Evolutionary conservation across 2,888 invertebrate species (phyloP), one percentile per base, ranked within the genome.

Genomic region (Anodontia alba): DNA sequence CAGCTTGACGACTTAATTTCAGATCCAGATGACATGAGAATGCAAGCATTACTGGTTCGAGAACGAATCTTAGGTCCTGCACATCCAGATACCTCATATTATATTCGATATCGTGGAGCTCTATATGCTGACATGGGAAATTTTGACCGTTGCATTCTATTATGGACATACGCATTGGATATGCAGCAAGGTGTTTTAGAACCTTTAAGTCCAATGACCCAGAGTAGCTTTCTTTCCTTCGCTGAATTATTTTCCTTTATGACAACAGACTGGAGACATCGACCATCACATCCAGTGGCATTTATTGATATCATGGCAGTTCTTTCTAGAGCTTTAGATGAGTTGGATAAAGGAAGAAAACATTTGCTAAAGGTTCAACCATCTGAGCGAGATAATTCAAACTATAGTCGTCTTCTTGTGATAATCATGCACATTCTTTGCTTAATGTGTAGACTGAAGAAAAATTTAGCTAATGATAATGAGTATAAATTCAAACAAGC

Each of bases 141-240:
- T 92, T 99, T 98, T 95, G 96, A 96, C 76, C 92, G 95, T 23
- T 99, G 99, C 95, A 98, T 99, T 86, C 97, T 97, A 91, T 96
- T 99, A 85, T 99, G 99, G 99, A 98, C 98, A 95, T 98, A 99
- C 95, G 99, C 99, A 38, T 96, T 99, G 57, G 98, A 98, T 94
- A 98, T 98, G 97, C 99, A 99, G 89, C 98, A 98, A 94, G 96
- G 96, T 84, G 98, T 98, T 95, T 95, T 99, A 88, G 98, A 98
- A 90, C 97, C 99, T 29, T 96, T 99, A 72, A 98, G 98, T 94
- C 97, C 98, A 36, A 97, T 98, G 96, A 99, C 99, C 17, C 98
- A 98, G 94, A 98, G 98, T 93, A 98, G 98, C 85, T 96, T 99
- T 83, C 96, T 98, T 93, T 98, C 98, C 90, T 99, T 99, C 95